Percentiles rank a stretch among this genome's conserved stretches.
Evolutionary conservation across 2,113 vertebrate genomes (phyloP).

Genomic region (Anas platyrhynchos): DNA sequence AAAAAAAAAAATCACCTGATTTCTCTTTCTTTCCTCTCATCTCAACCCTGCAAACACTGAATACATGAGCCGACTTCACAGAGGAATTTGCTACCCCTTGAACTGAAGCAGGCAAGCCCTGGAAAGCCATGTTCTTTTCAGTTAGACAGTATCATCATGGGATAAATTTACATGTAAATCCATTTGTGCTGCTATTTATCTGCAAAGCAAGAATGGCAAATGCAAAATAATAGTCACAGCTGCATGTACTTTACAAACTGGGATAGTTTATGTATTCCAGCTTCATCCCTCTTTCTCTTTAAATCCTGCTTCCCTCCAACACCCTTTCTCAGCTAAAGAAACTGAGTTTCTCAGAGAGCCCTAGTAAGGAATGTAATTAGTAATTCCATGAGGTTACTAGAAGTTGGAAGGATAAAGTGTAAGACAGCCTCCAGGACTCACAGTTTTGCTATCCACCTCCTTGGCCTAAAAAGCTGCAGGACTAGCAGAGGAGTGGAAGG

Average conservation of each 20-base stretch:
- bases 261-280: neutral
- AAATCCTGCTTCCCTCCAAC: neutral
- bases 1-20: neutral
- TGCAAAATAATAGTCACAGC: neutral
- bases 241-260: neutral
- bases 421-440: neutral
- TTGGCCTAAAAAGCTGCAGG: neutral
- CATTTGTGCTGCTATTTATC: neutral
- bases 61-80: neutral
- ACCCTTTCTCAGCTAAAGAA: neutral
- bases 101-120: neutral
- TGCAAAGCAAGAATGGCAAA: neutral
- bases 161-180: neutral
- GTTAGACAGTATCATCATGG: neutral
- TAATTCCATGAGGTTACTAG: neutral
- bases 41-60: neutral
- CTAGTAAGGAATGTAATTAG: neutral
- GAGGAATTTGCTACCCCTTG: neutral
- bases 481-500: neutral
- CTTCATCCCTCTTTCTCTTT: fast-evolving
- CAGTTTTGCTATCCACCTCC: neutral
- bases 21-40: neutral
- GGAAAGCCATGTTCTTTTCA: neutral
- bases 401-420: neutral
- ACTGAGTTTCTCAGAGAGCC: neutral